A percentile compares a stretch with the other conserved stretches of the same genome.
These are phyloP conservation scores for Tanytarsus gracilentus DNA, from an alignment of 2,888 invertebrate genomes.

Conservation along the genomic window DNA sequence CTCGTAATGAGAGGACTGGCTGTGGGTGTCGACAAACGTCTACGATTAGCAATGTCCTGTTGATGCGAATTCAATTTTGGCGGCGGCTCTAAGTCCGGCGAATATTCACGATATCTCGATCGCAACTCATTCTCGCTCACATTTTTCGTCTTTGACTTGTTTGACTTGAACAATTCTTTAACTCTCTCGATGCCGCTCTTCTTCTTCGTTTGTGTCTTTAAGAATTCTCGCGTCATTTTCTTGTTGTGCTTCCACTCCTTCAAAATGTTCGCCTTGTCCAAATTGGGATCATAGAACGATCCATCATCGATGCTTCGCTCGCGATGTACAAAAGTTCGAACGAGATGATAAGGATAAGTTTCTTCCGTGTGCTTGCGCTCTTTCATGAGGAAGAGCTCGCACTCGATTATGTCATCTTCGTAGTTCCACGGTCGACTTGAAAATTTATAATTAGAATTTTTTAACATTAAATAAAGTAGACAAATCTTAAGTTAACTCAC, in stretches of 20 bases:
- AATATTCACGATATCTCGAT: conserved; percentile 51
- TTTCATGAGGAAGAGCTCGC: conserved; percentile 60
- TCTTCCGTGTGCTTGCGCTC: conserved; percentile 65
- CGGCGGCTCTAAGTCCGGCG: conserved; percentile 40
- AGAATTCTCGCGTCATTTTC: conserved; percentile 45
- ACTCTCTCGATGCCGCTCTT: conserved; percentile 65
- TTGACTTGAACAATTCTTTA: conserved; percentile 32
- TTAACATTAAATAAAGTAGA: not conserved
- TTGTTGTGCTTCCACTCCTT: conserved; percentile 42
- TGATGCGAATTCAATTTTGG: not conserved
- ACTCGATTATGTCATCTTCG: conserved; percentile 61
- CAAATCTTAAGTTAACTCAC: not conserved
- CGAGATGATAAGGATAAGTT: conserved; percentile 38
- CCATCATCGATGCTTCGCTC: conserved; percentile 58
- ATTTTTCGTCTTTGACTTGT: conserved; percentile 35
- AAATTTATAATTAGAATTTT: conserved; percentile 20
- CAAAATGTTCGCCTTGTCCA: conserved; percentile 46
- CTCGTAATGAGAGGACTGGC: conserved; percentile 55
- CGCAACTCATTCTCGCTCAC: conserved; percentile 49
- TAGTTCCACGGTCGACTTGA: conserved; percentile 43
- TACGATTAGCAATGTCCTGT: conserved; percentile 57
- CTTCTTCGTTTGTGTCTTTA: conserved; percentile 54
- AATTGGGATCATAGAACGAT: conserved; percentile 55
- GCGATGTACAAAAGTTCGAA: conserved; percentile 46
- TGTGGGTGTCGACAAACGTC: conserved; percentile 66